These are phyloP conservation scores for Rhinopomastus cyanomelas DNA, from an alignment of 2,113 vertebrate species.

Conservation along the genomic window DNA sequence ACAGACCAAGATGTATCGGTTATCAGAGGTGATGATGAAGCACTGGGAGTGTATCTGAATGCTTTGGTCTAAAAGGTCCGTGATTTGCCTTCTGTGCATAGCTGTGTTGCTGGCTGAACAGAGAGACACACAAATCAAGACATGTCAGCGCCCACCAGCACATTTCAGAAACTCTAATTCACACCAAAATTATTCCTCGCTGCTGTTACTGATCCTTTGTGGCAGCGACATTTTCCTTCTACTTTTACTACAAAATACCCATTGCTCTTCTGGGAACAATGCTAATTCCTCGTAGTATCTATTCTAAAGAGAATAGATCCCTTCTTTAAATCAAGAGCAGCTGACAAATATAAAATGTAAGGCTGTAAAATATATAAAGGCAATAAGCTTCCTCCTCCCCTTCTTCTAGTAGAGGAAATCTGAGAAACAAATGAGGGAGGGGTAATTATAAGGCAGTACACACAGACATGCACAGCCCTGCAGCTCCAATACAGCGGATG, in stretches of 20 bases:
- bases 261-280: background rate
- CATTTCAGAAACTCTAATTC: background rate
- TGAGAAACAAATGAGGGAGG: background rate
- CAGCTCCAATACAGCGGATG: background rate
- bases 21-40: constrained; percentile 94
- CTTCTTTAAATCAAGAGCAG: constrained; percentile 18
- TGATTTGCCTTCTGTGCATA: constrained; percentile 91
- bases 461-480: background rate
- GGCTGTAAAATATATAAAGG: background rate
- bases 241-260: background rate
- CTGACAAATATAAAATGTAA: constrained; percentile 18
- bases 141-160: background rate
- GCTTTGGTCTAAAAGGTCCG: constrained; percentile 96
- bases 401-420: background rate
- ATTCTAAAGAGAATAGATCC: background rate
- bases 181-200: background rate
- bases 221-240: background rate
- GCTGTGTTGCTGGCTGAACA: constrained; percentile 86
- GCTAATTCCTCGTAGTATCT: background rate
- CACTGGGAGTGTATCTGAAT: constrained; percentile 95
- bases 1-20: constrained; percentile 93
- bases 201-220: background rate
- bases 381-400: background rate
- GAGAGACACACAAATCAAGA: background rate
- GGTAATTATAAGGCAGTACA: background rate